Conservation (phyloP, 2,113 vertebrate genomes). For the Alces alces region DNA sequence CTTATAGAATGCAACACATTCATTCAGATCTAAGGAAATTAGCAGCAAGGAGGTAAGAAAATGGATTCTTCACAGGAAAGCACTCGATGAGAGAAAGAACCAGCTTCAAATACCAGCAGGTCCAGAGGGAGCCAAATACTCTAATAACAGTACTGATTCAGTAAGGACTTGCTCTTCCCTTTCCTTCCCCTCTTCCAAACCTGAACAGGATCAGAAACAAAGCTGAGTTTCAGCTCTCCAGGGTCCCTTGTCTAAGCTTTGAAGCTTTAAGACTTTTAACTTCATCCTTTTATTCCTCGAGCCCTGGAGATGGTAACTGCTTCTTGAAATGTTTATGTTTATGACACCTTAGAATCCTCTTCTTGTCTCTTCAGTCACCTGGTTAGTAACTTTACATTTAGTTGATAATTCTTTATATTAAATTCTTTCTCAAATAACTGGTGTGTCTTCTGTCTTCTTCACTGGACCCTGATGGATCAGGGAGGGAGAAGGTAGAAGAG, state of each 20-base stretch:
- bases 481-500: background rate
- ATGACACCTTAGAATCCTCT: background rate
- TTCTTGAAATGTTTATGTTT: background rate
- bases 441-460: background rate
- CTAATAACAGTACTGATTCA: background rate
- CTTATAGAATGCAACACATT: background rate
- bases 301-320: background rate
- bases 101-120: background rate
- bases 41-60: background rate
- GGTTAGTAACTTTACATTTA: background rate
- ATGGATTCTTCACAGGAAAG: background rate
- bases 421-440: background rate
- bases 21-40: slow-evolving; percentile 11
- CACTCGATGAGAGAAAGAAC: background rate
- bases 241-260: background rate
- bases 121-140: background rate
- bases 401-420: background rate
- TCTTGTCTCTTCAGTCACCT: background rate
- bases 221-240: background rate
- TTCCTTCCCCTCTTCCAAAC: background rate
- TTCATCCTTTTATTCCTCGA: background rate
- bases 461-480: background rate
- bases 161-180: background rate
- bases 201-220: background rate
- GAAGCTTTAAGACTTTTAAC: background rate